Base-by-base conservation (phyloP, 2,797 vertebrate genomes). In the Varecia variegata region DNA sequence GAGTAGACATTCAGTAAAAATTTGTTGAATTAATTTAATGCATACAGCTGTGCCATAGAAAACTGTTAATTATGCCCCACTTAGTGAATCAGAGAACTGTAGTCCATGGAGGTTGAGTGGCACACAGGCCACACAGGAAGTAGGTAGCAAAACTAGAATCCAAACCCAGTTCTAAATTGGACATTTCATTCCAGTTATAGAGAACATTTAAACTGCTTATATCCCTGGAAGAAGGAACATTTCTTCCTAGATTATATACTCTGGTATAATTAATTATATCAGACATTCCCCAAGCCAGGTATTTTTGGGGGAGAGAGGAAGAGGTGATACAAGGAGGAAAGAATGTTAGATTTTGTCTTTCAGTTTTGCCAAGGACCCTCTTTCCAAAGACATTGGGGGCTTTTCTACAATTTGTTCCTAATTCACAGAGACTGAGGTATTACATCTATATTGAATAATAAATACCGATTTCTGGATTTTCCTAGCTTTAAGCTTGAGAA, bases 381-480 rank as follows among this genome's bases (percentile, higher is more conserved):
- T 82, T 65, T 68, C 62, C 68, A 50, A n/a, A 81, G n/a, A 23
- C 20, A 10, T 32, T 35, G 27, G 25, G 54, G 0, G 10, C 67
- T 93, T 52, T 88, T 70, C 56, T 87, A 65, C 35, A 58, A 0
- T 56, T 27, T 71, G 32, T 84, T 94, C 74, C 50, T 81, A 18
- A 54, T 67, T 45, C 67, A 35, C 40, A 84, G 52, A 84, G 45
- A 45, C 87, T 47, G 7, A 47, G 32, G 7, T 68, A 25, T 76
- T 43, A 20, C 40, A 23, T 79, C 68, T 30, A 5, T 54, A 27
- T 80, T 52, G 14, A 65, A 76, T 40, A 52, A 25, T 81, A 65
- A 77, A 82, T 60, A 50, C 18, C 77, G 38, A 43, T 65, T 95
- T 71, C 68, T 96, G 54, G 32, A 62, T 94, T 96, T 92, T 88